Base-by-base conservation (phyloP, 2,113 vertebrate genomes). In the Sclerurus mexicanus region DNA sequence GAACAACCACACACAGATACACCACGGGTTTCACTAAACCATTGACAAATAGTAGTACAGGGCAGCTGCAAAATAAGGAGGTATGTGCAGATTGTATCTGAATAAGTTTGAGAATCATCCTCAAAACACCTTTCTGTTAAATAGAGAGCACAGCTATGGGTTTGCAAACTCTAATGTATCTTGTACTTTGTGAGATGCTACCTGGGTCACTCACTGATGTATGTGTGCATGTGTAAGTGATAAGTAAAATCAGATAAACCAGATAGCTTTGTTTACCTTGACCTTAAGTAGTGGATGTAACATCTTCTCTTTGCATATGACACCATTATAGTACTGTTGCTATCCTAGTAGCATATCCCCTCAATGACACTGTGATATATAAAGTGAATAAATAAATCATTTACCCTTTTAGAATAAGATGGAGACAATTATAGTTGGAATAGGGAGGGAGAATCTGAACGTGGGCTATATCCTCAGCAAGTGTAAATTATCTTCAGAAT, bases 161-260 rank as follows among this genome's bases (percentile, higher is more conserved):
- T 85, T 72, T 85, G 5, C 2, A 4, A 50, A 30, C 5, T 33
- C 31, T 23, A 60, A 10, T 10, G 14, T 85, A 20, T 59, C 23
- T 62, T 81, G 15, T 13, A 39, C 33, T 75, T 89, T 46, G 8
- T 59, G 79, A 90, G 35, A 37, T 52, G 22, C 35, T 78, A 12
- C 40, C 39, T n/a, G 49, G 63, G 56, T 46, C 67, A 30, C 28
- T 77, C 58, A 22, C 15, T 80, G 89, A 39, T 42, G 3, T 50
- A 28, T 75, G 33, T 67, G 31, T 10, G 2, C 22, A 35, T 69
- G 35, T 69, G 27, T 73, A 85, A 90, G 28, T 62, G 68, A 80
- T 67, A 69, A 91, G 83, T 88, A 90, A 93, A 90, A 81, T 93
- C 42, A 67, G 72, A 84, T 42, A 88, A 93, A 80, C 14, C 14